Evolutionary conservation across 1,140 invertebrate species (phyloP).

Genomic region (Venturia canescens): DNA sequence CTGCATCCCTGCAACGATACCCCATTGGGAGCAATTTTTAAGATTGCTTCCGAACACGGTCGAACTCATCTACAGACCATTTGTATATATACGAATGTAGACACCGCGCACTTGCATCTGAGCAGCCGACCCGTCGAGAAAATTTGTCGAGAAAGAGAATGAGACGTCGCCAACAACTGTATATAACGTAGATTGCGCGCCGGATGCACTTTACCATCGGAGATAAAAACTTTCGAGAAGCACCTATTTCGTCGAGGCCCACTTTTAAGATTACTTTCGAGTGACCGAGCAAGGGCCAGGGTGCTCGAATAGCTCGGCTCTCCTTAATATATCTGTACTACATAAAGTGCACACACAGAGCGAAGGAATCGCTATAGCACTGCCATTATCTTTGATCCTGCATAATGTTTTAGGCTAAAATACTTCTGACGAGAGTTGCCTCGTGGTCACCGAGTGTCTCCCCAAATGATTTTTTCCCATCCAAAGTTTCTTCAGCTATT

Average conservation of each 20-base stretch:
- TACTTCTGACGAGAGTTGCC: too few species aligned
- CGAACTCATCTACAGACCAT: not conserved
- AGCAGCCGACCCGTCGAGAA: not conserved
- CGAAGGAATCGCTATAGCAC: not conserved
- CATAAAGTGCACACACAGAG: not conserved
- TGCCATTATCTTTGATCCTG: not conserved
- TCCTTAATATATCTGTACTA: not conserved
- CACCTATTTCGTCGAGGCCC: not conserved
- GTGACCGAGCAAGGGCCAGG: constrained; percentile 17
- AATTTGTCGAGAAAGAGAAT: not conserved
- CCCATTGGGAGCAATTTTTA: constrained; percentile 63
- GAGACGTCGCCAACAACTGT: not conserved
- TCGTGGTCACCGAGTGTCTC: not conserved
- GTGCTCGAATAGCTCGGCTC: not conserved
- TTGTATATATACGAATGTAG: constrained; percentile 5
- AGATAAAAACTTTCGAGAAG: not conserved
- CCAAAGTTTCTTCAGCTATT: too few species aligned
- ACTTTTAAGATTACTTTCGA: constrained; percentile 58
- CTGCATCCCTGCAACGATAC: not conserved
- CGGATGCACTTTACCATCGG: constrained; percentile 1
- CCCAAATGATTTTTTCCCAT: not conserved
- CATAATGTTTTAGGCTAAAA: too few species aligned
- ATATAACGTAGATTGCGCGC: not conserved
- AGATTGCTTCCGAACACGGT: constrained; percentile 40
- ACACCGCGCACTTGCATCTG: not conserved